A percentile compares a stretch with the other conserved stretches of the same genome.
Conservation (phyloP, 1,140 invertebrate species). For the Cecropterus lyciades region DNA sequence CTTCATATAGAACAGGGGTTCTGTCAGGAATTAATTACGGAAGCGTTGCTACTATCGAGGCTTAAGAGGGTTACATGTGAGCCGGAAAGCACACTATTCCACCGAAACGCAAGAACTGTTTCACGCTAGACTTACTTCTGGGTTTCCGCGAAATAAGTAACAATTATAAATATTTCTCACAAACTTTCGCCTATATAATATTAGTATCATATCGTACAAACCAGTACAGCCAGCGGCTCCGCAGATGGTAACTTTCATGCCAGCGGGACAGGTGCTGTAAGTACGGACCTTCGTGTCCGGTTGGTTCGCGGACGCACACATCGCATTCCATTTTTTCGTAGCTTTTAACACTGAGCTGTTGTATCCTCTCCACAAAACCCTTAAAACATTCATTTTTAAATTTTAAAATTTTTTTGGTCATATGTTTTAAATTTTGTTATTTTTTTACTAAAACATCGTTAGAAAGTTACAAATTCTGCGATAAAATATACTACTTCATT, state of each 20-base stretch:
- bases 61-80: no score
- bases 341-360: slow-evolving; percentile 4
- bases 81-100: no score
- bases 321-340: slow-evolving; percentile 7
- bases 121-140: no score
- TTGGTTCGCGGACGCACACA: neutral
- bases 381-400: slow-evolving; percentile 21
- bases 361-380: slow-evolving; percentile 19
- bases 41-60: no score
- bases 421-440: slow-evolving; percentile 5
- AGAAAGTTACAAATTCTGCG: neutral
- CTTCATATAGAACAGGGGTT: no score
- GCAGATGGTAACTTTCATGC: slow-evolving; percentile 75
- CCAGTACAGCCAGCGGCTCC: slow-evolving; percentile 71
- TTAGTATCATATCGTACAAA: slow-evolving; percentile 34
- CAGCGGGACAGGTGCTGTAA: slow-evolving; percentile 61
- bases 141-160: no score
- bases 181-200: no score
- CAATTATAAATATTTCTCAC: no score
- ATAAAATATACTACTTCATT: neutral
- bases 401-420: slow-evolving; percentile 4
- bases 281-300: neutral
- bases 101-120: no score
- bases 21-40: no score
- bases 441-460: slow-evolving; percentile 6